Evolutionary conservation across 2,113 vertebrate genomes (phyloP).

Genomic region (Phycodurus eques): DNA sequence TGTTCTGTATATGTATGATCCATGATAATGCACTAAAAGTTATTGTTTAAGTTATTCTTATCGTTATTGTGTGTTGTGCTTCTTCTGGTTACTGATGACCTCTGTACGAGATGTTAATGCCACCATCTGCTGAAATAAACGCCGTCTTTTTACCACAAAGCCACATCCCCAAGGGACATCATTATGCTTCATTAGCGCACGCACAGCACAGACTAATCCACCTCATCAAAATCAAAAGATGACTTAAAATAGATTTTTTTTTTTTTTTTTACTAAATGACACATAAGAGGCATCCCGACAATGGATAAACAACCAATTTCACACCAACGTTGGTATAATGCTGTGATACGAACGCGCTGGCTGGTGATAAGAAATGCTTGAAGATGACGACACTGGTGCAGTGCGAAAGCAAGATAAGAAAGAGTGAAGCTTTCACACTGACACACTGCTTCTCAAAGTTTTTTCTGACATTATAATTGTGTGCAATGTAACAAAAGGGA

Average conservation of each 20-base stretch:
- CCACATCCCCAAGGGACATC: slow-evolving; percentile 31
- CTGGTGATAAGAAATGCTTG: neutral
- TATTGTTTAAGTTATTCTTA: neutral
- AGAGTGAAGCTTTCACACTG: slow-evolving; percentile 24
- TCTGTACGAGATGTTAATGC: slow-evolving; percentile 24
- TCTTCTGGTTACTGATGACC: slow-evolving; percentile 24
- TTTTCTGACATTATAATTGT: neutral
- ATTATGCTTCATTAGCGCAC: slow-evolving; percentile 28
- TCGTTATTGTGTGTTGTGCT: neutral
- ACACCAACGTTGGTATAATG: neutral
- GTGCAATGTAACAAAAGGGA: neutral
- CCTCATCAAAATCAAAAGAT: slow-evolving; percentile 3
- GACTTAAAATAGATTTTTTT: neutral
- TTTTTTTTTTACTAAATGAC: neutral
- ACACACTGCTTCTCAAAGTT: too few species aligned
- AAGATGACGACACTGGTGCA: neutral
- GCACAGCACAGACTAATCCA: neutral
- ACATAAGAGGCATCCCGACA: neutral
- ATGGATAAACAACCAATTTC: slow-evolving; percentile 2
- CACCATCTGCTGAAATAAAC: slow-evolving; percentile 29
- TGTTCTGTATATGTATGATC: too few species aligned
- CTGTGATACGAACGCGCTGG: too few species aligned
- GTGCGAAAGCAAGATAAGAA: neutral
- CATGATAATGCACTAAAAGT: neutral
- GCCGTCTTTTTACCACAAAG: slow-evolving; percentile 16